Evolutionary conservation across 64 coral and sea anemone species (phyloP).

Genomic region (Dendronephthya gigantea): DNA sequence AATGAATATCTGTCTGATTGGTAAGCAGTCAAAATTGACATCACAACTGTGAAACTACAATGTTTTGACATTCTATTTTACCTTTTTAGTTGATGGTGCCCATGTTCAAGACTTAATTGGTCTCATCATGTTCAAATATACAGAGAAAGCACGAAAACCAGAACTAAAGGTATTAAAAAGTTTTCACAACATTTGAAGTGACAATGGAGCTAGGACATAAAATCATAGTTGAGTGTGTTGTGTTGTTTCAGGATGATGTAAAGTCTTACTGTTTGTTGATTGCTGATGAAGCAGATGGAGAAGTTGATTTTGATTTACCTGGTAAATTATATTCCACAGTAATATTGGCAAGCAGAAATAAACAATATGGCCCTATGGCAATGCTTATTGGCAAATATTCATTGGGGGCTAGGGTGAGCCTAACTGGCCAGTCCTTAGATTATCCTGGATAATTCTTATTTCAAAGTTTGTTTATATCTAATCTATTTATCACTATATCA

Average conservation of each 20-base stretch:
- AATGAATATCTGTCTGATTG: not conserved
- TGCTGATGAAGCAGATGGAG: slow-evolving; percentile 78
- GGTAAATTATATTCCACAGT: slow-evolving; percentile 29
- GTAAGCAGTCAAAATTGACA: not conserved
- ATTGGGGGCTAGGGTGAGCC: no score
- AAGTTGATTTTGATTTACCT: slow-evolving; percentile 78
- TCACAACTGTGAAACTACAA: no score
- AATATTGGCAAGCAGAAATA: no score
- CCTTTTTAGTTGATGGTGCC: slow-evolving; percentile 24
- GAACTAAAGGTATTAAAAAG: slow-evolving; percentile 53
- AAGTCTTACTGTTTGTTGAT: slow-evolving; percentile 56
- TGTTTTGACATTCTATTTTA: no score
- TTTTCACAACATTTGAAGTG: not conserved
- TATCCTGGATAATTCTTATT: no score
- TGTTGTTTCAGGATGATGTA: slow-evolving; percentile 44
- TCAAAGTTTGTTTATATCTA: no score
- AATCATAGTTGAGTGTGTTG: not conserved
- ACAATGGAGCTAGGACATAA: no score
- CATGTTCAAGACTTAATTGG: slow-evolving; percentile 69
- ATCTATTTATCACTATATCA: no score
- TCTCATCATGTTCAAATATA: slow-evolving; percentile 77
- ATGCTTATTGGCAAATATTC: no score
- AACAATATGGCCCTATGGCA: no score
- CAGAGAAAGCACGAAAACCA: slow-evolving; percentile 38
- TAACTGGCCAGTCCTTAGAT: no score